These are phyloP conservation scores for Styela plicata DNA, from an alignment of 23 tunicate genomes.

Conservation along the genomic window DNA sequence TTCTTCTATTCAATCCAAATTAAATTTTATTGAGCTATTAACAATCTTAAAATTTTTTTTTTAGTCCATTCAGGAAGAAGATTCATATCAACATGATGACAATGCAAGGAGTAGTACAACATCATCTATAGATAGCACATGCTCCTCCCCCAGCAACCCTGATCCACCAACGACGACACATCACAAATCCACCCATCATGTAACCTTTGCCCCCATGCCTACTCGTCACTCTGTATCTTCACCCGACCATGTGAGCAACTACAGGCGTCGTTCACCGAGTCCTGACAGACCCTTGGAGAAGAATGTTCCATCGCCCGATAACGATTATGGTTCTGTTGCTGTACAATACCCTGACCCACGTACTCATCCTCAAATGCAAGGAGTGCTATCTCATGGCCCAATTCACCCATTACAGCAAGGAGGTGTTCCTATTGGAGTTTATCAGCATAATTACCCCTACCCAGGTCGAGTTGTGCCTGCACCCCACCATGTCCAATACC, in stretches of 20 bases:
- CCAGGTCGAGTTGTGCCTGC: conserved; percentile 38
- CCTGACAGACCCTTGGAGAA: not conserved
- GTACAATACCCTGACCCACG: not conserved
- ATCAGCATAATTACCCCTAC: conserved; percentile 21
- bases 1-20: not conserved
- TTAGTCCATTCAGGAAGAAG: conserved; percentile 28
- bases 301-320: conserved; percentile 5
- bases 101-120: conserved; percentile 30
- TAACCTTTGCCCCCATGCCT: conserved; percentile 36
- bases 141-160: conserved; percentile 13
- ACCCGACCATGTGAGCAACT: conserved; percentile 15
- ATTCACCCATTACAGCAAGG: conserved; percentile 34
- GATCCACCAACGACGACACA: not conserved
- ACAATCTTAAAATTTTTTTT: not conserved
- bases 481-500: conserved; percentile 20
- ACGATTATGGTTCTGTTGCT: not conserved
- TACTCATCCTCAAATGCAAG: conserved; percentile 11
- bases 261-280: conserved; percentile 26
- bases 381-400: conserved; percentile 7
- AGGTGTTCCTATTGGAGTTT: conserved; percentile 44
- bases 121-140: conserved; percentile 27
- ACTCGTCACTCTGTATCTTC: conserved; percentile 19
- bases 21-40: not conserved
- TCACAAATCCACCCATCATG: conserved; percentile 27
- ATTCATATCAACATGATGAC: conserved; percentile 15